Evolutionary conservation across 2,888 invertebrate species (phyloP).

Genomic region (Ectemnius cavifrons): DNA sequence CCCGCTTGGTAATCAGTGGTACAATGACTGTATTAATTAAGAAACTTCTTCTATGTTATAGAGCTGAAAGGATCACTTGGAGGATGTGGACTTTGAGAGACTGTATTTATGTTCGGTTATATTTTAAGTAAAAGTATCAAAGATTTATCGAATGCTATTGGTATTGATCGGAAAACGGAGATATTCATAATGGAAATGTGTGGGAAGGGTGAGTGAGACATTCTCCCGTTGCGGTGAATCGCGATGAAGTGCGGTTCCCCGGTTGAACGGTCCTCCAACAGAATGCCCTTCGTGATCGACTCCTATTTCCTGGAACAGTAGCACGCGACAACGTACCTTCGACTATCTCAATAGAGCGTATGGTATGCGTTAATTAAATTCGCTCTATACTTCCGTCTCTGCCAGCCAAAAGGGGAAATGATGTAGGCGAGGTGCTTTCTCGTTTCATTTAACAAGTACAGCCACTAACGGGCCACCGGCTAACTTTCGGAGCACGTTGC

Average conservation of each 20-base stretch:
- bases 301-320: constrained; percentile 36
- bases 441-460: constrained; percentile 8
- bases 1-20: background rate
- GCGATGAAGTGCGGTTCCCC: background rate
- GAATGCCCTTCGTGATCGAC: constrained; percentile 34
- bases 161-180: too few species aligned
- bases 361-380: constrained; percentile 46
- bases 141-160: too few species aligned
- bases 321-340: constrained; percentile 36
- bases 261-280: constrained; percentile 8
- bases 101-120: too few species aligned
- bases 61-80: too few species aligned
- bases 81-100: too few species aligned
- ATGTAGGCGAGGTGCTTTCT: background rate
- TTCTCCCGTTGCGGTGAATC: too few species aligned
- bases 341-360: constrained; percentile 26
- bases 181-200: too few species aligned
- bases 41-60: too few species aligned
- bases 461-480: background rate
- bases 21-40: too few species aligned
- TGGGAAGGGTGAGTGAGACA: too few species aligned
- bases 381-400: constrained; percentile 19
- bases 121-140: too few species aligned
- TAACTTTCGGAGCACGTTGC: background rate
- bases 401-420: background rate